A percentile compares a stretch with the other conserved stretches of the same genome.
These are phyloP conservation scores for Lasioglossum pauxillum DNA, from an alignment of 2,888 invertebrate genomes.

Conservation along the genomic window DNA sequence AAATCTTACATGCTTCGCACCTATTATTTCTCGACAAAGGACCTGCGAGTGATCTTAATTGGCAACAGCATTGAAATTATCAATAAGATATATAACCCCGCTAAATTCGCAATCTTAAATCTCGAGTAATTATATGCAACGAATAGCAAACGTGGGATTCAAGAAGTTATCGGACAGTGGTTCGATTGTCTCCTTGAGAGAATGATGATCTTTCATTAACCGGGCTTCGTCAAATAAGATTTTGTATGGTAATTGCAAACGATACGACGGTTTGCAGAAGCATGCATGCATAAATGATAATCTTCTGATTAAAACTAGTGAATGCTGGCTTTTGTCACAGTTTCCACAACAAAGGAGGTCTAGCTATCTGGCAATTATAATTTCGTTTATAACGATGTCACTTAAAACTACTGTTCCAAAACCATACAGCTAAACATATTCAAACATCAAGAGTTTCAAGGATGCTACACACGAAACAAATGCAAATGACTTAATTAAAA, in stretches of 20 bases:
- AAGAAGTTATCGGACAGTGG: slow-evolving; percentile 46
- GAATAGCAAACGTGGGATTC: slow-evolving; percentile 27
- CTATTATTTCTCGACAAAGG: not conserved
- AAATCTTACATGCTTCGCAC: not conserved
- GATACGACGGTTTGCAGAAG: slow-evolving; percentile 41
- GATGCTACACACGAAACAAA: not conserved
- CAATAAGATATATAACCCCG: not conserved
- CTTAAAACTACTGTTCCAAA: slow-evolving; percentile 18
- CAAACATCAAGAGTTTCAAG: not conserved
- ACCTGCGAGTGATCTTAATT: not conserved
- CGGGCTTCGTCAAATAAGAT: slow-evolving; percentile 48
- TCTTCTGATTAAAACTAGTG: slow-evolving; percentile 37
- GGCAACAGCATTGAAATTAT: not conserved
- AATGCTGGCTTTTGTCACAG: slow-evolving; percentile 65
- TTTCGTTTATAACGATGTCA: slow-evolving; percentile 62
- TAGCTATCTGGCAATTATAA: slow-evolving; percentile 55
- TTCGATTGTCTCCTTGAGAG: slow-evolving; percentile 52
- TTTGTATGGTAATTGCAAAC: slow-evolving; percentile 53
- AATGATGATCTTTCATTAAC: slow-evolving; percentile 62
- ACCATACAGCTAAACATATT: not conserved
- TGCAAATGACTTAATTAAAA: not conserved
- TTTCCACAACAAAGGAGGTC: slow-evolving; percentile 53
- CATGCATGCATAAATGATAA: slow-evolving; percentile 31
- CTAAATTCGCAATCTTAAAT: slow-evolving; percentile 16
- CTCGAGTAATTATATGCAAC: slow-evolving; percentile 24